A percentile compares a stretch with the other conserved stretches of the same genome.
phyloP scores from a whole-genome alignment of 2,113 vertebrate genomes.

The Sula dactylatra region DNA sequence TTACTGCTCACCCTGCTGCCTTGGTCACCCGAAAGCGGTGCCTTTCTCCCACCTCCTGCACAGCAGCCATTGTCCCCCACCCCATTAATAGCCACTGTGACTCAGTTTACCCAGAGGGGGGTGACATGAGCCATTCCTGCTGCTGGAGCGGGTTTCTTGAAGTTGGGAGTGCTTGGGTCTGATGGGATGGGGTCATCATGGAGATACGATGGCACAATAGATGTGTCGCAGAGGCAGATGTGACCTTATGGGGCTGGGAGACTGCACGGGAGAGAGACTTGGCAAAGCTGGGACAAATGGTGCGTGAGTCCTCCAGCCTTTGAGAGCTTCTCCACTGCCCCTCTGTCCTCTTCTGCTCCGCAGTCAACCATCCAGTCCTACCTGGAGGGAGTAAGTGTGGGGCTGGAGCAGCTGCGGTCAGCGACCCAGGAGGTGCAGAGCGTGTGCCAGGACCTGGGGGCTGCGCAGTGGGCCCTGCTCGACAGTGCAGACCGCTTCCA shows the following conservation, averaged over 20 bases:
- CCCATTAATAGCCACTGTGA: neutral
- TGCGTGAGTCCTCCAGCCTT: neutral
- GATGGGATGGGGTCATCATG: neutral
- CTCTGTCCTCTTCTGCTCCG: neutral
- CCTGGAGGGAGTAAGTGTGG: constrained; percentile 88
- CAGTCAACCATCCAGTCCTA: constrained; percentile 94
- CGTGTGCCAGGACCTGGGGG: constrained; percentile 75
- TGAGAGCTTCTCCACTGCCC: neutral
- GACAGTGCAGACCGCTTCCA: constrained; percentile 60
- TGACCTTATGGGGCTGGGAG: neutral
- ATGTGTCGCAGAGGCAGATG: neutral
- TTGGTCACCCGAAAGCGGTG: neutral
- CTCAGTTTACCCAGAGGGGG: neutral
- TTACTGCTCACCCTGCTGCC: neutral
- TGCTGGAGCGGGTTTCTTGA: neutral
- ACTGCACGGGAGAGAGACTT: neutral
- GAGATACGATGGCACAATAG: neutral
- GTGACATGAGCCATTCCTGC: neutral
- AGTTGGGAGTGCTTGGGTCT: neutral
- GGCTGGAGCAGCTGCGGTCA: constrained; percentile 84
- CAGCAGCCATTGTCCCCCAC: neutral
- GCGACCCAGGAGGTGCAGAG: constrained; percentile 77
- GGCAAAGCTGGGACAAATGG: neutral
- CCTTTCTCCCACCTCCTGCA: neutral
- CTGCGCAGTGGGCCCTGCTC: constrained; percentile 70